Conservation (phyloP, 1,140 invertebrate genomes). For the Belonocnema kinseyi region DNA sequence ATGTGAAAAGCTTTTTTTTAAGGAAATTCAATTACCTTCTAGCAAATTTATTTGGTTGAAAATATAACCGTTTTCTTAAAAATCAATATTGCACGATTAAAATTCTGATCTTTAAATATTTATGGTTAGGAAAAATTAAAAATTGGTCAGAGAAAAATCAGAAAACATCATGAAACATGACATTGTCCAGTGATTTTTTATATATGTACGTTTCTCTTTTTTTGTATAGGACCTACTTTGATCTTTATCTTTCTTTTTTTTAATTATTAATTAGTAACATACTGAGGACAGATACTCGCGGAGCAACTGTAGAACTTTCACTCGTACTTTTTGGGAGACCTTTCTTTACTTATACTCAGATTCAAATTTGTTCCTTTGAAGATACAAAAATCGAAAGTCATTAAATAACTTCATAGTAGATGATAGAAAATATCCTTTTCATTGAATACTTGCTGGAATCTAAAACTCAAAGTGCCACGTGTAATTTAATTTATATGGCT, state of each 20-base stretch:
- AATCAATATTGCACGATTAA: too few relatives aligned
- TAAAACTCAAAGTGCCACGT: neutral
- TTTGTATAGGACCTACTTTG: neutral
- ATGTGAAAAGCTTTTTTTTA: too few relatives aligned
- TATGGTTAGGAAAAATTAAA: too few relatives aligned
- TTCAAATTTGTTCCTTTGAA: neutral
- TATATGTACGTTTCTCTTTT: neutral
- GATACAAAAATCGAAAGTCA: slow-evolving; percentile 20
- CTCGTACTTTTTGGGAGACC: slow-evolving; percentile 2
- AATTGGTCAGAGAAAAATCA: too few relatives aligned
- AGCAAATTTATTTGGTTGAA: too few relatives aligned
- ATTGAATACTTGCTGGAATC: neutral
- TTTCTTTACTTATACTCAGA: neutral
- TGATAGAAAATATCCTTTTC: neutral
- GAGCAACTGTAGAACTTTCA: slow-evolving; percentile 12
- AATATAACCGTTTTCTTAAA: too few relatives aligned
- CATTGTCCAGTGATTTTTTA: neutral
- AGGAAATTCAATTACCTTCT: too few relatives aligned
- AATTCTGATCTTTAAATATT: too few relatives aligned
- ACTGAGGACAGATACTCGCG: neutral
- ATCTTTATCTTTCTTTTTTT: neutral
- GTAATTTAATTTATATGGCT: neutral
- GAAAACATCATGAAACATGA: too few relatives aligned
- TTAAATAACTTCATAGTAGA: neutral
- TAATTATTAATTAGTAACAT: neutral